These are phyloP conservation scores for Carassius gibelio DNA, from an alignment of 2,113 vertebrate genomes.

Conservation along the genomic window DNA sequence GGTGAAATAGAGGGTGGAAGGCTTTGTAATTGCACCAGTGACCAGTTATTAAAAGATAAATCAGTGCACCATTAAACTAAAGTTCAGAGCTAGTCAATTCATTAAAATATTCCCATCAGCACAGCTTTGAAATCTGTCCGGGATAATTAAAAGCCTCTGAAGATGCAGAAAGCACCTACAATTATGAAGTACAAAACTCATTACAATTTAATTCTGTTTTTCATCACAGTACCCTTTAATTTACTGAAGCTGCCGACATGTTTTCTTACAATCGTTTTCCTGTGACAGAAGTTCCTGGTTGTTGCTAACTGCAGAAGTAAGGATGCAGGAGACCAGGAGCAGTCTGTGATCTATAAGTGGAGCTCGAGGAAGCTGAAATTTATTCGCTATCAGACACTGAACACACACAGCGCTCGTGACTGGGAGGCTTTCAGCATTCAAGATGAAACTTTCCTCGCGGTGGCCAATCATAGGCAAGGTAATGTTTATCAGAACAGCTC, in stretches of 20 bases:
- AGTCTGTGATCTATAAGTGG: conserved; percentile 87
- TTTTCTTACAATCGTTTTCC: neutral
- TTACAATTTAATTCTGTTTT: conserved; percentile 33
- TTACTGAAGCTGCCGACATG: neutral
- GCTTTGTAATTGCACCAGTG: conserved; percentile 10
- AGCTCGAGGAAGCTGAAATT: conserved; percentile 79
- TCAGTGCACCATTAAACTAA: neutral
- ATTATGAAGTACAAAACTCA: conserved; percentile 23
- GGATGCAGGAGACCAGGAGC: conserved; percentile 72
- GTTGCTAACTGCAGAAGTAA: conserved; percentile 69
- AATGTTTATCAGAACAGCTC: conserved; percentile 11
- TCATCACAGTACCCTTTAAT: neutral
- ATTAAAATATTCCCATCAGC: conserved; percentile 28
- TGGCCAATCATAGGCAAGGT: conserved; percentile 97
- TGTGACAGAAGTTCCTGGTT: conserved; percentile 62
- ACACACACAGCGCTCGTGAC: conserved; percentile 88
- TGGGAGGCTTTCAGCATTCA: conserved; percentile 92
- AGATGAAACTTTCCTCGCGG: conserved; percentile 86
- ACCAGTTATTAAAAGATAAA: conserved; percentile 30
- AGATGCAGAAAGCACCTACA: conserved; percentile 10
- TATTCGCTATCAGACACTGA: conserved; percentile 80
- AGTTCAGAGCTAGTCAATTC: neutral
- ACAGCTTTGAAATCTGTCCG: neutral
- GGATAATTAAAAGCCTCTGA: conserved; percentile 1
- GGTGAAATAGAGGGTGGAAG: neutral